Conservation (phyloP, 2,113 vertebrate species). For the Lutjanus erythropterus region DNA sequence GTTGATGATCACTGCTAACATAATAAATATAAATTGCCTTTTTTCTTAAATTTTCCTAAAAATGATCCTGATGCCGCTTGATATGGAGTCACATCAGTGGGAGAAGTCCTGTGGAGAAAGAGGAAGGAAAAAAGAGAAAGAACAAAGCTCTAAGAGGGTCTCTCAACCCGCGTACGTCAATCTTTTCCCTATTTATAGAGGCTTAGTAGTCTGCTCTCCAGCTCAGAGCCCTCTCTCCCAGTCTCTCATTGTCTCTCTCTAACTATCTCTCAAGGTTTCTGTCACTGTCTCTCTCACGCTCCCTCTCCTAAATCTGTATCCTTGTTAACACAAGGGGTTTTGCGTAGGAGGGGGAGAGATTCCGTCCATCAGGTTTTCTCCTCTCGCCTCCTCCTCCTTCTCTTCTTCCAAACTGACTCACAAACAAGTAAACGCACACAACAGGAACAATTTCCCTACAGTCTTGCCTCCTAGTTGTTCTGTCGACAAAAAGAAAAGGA, state of each 20-base stretch:
- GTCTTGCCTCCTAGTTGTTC: slow-evolving; percentile 34
- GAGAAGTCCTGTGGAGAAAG: slow-evolving; percentile 16
- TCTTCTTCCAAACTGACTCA: slow-evolving; percentile 30
- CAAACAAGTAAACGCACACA: slow-evolving; percentile 55
- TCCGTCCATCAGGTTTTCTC: slow-evolving; percentile 55
- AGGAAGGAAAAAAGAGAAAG: not conserved
- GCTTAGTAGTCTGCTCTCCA: slow-evolving; percentile 45
- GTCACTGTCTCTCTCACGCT: slow-evolving; percentile 43
- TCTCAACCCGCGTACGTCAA: slow-evolving; percentile 32
- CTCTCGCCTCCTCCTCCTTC: not conserved
- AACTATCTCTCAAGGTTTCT: slow-evolving; percentile 59
- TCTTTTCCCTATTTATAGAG: slow-evolving; percentile 58
- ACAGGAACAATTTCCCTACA: slow-evolving; percentile 30
- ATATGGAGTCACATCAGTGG: slow-evolving; percentile 3
- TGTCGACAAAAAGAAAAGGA: slow-evolving; percentile 11
- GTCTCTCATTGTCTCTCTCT: slow-evolving; percentile 41
- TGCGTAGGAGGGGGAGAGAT: slow-evolving; percentile 52
- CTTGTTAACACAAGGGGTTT: slow-evolving; percentile 60
- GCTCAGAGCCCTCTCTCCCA: slow-evolving; percentile 31
- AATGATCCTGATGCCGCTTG: slow-evolving; percentile 4
- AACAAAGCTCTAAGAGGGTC: slow-evolving; percentile 14
- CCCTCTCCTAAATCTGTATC: slow-evolving; percentile 53
- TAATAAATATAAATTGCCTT: not conserved
- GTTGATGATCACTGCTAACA: too few species aligned
- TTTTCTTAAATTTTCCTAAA: slow-evolving; percentile 2